Evolutionary conservation across 2,113 vertebrate genomes (phyloP), one percentile per base, ranked within the genome.

Genomic region (Pongo abelii): DNA sequence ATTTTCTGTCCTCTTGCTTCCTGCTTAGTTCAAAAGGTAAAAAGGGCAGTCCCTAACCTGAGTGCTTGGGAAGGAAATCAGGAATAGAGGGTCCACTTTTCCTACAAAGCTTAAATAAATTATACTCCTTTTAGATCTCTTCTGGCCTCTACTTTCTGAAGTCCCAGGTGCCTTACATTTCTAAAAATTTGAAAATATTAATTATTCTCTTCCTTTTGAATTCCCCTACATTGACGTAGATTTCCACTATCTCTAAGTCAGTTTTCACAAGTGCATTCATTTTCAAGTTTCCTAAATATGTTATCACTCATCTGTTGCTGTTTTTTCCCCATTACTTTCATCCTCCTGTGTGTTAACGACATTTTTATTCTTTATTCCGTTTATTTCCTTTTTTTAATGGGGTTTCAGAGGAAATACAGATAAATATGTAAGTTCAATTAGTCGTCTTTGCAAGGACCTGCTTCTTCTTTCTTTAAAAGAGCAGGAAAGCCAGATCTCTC

Each of bases 381-480:
- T 91, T 20, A 59, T 35, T 80, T 95, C 46, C 80, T 64, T 61
- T 38, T 88, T 94, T 92, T 77, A 93, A 38, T 84, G 50, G 30
- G n/a, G 22, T 67, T 85, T 91, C 81, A 18, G 13, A 91, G 57
- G 46, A 78, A 48, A 70, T 52, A 67, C 35, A 88, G 74, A 92
- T 69, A 78, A 81, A 80, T 32, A 25, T 18, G 18, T 35, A 69
- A 75, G 69, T 96, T 95, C 61, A 64, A 30, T 38, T 10, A 18
- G 67, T 90, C 67, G 16, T 9, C 17, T 23, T 92, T 46, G 46
- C 64, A 70, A 89, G 94, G 43, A 96, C 75, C 64, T 50, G 93
- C 75, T 87, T 61, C 55, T 95, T 59, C 32, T 95, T 89, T 92
- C 85, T 85, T 90, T 87, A 69, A 97, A 93, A 8, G 92, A 52